Conservation (phyloP, 2,888 invertebrate genomes). For the Aphodius granarius region DNA sequence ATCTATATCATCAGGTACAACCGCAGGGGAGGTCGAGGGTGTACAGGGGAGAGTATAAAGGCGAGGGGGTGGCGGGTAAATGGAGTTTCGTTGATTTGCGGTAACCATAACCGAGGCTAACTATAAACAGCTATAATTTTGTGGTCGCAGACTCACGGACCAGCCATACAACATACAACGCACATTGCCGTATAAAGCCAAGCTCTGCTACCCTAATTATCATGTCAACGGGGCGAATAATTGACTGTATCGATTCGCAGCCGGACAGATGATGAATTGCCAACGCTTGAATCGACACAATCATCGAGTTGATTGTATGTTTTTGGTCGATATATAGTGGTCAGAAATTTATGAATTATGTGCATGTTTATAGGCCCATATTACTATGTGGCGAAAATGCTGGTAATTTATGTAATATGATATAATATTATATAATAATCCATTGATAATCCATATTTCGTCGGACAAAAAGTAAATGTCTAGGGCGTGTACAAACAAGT, state of each 20-base stretch:
- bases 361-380: too few relatives aligned
- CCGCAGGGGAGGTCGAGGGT: not conserved
- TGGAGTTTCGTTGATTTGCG: constrained; percentile 36
- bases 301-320: not conserved
- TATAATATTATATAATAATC: too few relatives aligned
- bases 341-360: not conserved
- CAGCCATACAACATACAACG: constrained; percentile 6
- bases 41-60: not conserved
- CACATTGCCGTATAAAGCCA: not conserved
- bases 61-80: not conserved
- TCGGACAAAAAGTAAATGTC: not conserved
- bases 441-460: not conserved
- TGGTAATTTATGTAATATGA: too few relatives aligned
- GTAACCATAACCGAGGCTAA: constrained; percentile 31
- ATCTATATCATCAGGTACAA: not conserved
- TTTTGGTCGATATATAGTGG: not conserved
- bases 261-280: constrained; percentile 22
- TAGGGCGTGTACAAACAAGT: not conserved
- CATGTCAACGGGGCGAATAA: constrained; percentile 26
- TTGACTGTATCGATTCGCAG: constrained; percentile 25
- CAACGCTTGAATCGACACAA: not conserved
- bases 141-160: constrained; percentile 34
- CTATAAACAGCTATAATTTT: constrained; percentile 37
- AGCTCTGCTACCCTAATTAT: constrained; percentile 24
- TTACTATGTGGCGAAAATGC: too few relatives aligned